Percentiles rank a stretch among this genome's conserved stretches.
Conservation (phyloP, 2,797 vertebrate genomes). For the Gastrophryne carolinensis region DNA sequence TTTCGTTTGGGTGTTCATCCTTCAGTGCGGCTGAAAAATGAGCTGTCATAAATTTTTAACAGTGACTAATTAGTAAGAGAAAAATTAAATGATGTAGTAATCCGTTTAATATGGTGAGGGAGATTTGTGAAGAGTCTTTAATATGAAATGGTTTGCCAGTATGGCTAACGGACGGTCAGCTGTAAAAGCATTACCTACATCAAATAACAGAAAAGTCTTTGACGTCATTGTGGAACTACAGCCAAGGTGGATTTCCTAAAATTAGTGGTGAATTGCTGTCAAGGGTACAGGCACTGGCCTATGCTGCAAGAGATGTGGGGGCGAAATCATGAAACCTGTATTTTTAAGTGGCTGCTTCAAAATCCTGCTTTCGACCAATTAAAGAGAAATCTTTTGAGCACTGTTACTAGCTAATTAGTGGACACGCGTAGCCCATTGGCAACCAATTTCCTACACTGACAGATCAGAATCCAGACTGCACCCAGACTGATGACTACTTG, state of each 20-base stretch:
- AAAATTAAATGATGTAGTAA: slow-evolving; percentile 9
- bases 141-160: neutral
- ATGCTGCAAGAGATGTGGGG: too few species aligned
- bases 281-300: neutral
- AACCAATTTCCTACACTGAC: too few species aligned
- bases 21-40: neutral
- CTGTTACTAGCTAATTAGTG: too few species aligned
- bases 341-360: too few species aligned
- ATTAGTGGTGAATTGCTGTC: neutral
- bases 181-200: neutral
- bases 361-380: too few species aligned
- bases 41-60: neutral
- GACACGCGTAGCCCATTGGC: too few species aligned
- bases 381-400: too few species aligned
- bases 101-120: neutral
- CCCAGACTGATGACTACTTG: too few species aligned
- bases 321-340: too few species aligned
- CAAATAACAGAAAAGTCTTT: neutral
- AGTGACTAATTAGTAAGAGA: neutral
- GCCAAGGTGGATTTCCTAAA: neutral
- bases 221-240: neutral
- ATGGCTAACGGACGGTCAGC: neutral
- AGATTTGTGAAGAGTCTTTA: neutral
- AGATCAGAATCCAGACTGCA: too few species aligned
- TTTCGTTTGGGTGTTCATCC: neutral